These are phyloP conservation scores for Pseudomyrmex gracilis DNA, from an alignment of 1,140 invertebrate genomes.

Conservation along the genomic window DNA sequence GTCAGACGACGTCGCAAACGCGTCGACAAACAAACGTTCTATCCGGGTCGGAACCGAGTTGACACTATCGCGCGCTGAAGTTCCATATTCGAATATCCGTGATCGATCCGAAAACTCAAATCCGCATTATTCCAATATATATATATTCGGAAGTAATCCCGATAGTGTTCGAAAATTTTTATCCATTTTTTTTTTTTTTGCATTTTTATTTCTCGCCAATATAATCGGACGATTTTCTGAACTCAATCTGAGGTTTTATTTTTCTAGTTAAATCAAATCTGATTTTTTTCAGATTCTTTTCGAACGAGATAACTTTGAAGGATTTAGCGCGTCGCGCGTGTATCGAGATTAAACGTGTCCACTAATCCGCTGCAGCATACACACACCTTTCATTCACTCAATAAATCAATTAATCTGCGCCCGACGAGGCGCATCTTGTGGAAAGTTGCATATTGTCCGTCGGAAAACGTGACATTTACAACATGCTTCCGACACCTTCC, in stretches of 20 bases:
- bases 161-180: no score
- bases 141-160: no score
- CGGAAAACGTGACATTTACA: constrained; percentile 56
- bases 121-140: no score
- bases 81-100: neutral
- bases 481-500: neutral
- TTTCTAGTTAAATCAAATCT: no score
- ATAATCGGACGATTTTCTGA: no score
- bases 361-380: neutral
- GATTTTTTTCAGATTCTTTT: no score
- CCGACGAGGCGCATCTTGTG: constrained; percentile 29
- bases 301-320: no score
- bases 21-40: constrained; percentile 24
- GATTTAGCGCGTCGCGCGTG: neutral
- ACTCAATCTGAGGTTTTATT: no score
- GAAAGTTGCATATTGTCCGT: constrained; percentile 34
- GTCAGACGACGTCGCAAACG: neutral
- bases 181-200: no score
- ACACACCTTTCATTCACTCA: neutral
- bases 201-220: no score
- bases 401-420: constrained; percentile 60
- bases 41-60: constrained; percentile 20
- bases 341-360: neutral
- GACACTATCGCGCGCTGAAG: no score
- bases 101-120: no score